A percentile compares a stretch with the other conserved stretches of the same genome.
These are phyloP conservation scores for Periophthalmodon schlosseri DNA, from an alignment of 2,113 vertebrate species.

Conservation along the genomic window DNA sequence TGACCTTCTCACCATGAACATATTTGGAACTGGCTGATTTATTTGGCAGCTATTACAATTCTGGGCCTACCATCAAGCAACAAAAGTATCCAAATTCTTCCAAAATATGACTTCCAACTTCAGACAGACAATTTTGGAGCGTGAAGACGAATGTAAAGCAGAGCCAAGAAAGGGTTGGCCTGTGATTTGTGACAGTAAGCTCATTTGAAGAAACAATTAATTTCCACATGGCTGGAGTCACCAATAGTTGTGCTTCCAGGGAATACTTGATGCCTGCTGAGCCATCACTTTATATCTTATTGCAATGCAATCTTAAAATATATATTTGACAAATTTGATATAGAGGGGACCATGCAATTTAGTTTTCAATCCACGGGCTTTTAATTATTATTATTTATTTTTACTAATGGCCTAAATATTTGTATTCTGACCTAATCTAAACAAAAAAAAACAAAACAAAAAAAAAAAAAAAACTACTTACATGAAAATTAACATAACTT, in stretches of 20 bases:
- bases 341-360: background rate
- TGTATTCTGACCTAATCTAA: no score
- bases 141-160: conserved; percentile 20
- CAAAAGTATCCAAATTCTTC: conserved; percentile 31
- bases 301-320: background rate
- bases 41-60: conserved; percentile 30
- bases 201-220: conserved; percentile 52
- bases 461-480: background rate
- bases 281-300: background rate
- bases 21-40: conserved; percentile 57
- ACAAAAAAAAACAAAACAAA: no score
- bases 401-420: no score
- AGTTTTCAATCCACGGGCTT: background rate
- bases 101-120: conserved; percentile 42
- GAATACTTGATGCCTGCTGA: conserved; percentile 7
- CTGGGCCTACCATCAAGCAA: conserved; percentile 48
- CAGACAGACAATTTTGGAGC: conserved; percentile 55
- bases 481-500: no score
- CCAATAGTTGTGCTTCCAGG: conserved; percentile 13
- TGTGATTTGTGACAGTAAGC: conserved; percentile 28
- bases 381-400: background rate
- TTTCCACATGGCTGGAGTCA: conserved; percentile 27
- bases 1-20: conserved; percentile 38
- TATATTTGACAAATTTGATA: background rate
- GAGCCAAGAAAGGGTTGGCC: conserved; percentile 47